Conservation (phyloP, 2,888 invertebrate species). For the Pelosia muscerda region DNA sequence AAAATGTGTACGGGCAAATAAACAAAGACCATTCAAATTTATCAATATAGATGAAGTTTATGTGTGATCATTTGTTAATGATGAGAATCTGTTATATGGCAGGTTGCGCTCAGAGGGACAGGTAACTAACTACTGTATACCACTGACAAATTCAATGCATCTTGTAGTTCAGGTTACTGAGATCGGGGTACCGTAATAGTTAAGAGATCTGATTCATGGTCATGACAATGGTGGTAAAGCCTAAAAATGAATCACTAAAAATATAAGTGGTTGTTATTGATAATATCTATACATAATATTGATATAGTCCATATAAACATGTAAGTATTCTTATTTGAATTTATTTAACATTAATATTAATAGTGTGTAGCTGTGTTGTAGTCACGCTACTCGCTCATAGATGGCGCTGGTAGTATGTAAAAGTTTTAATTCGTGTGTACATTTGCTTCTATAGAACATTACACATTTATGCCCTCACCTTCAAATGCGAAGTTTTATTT, state of each 20-base stretch:
- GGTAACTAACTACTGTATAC: constrained; percentile 2
- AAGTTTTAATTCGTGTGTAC: not conserved
- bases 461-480: not conserved
- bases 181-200: not conserved
- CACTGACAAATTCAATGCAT: constrained; percentile 5
- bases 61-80: not conserved
- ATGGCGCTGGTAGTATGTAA: constrained; percentile 61
- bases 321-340: not conserved
- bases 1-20: not conserved
- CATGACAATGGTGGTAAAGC: not conserved
- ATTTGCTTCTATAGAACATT: not conserved
- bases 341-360: not conserved
- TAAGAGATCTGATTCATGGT: not conserved
- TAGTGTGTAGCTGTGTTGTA: constrained; percentile 17
- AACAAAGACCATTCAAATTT: not conserved
- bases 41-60: not conserved
- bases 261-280: too few species aligned
- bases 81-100: not conserved
- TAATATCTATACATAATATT: not conserved
- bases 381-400: constrained; percentile 75
- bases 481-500: not conserved
- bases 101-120: not conserved
- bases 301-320: not conserved
- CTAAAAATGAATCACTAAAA: not conserved
- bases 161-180: not conserved